Evolutionary conservation across 2,797 vertebrate species (phyloP).

Genomic region (Tadarida brasiliensis): DNA sequence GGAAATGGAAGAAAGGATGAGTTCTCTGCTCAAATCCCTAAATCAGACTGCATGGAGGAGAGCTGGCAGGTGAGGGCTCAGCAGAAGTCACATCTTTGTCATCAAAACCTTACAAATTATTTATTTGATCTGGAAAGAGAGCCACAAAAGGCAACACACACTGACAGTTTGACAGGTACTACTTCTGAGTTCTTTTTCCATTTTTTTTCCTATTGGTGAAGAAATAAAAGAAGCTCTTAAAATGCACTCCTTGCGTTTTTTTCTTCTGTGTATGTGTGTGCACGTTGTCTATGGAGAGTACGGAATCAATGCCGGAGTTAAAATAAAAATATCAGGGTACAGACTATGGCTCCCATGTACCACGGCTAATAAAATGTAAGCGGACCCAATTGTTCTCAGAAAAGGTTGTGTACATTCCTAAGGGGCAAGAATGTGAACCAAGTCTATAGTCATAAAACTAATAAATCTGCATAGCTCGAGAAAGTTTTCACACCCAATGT

Average conservation of each 20-base stretch:
- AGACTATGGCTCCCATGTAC: constrained; percentile 67
- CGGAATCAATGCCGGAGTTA: constrained; percentile 79
- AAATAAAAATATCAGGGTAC: constrained; percentile 82
- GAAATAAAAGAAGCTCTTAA: constrained; percentile 83
- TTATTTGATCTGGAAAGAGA: constrained; percentile 87
- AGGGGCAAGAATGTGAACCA: constrained; percentile 7
- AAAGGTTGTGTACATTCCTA: constrained; percentile 59
- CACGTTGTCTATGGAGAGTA: not conserved
- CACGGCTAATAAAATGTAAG: constrained; percentile 62
- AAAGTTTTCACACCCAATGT: constrained; percentile 5
- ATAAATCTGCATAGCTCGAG: constrained; percentile 65
- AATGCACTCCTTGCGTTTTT: constrained; percentile 79
- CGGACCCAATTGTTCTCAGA: constrained; percentile 37
- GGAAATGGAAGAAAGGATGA: constrained; percentile 85
- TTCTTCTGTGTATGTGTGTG: not conserved
- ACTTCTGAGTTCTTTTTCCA: constrained; percentile 72
- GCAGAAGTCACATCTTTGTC: constrained; percentile 85
- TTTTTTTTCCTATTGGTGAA: constrained; percentile 80
- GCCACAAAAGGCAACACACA: constrained; percentile 84
- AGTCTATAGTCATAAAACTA: not conserved
- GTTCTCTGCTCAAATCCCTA: constrained; percentile 87
- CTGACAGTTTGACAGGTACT: constrained; percentile 85
- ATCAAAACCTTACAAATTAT: constrained; percentile 89
- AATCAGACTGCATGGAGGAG: constrained; percentile 84
- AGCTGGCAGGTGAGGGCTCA: constrained; percentile 85